Conservation (phyloP, 2,797 vertebrate species). For the Crossoptilon crossoptilon region DNA sequence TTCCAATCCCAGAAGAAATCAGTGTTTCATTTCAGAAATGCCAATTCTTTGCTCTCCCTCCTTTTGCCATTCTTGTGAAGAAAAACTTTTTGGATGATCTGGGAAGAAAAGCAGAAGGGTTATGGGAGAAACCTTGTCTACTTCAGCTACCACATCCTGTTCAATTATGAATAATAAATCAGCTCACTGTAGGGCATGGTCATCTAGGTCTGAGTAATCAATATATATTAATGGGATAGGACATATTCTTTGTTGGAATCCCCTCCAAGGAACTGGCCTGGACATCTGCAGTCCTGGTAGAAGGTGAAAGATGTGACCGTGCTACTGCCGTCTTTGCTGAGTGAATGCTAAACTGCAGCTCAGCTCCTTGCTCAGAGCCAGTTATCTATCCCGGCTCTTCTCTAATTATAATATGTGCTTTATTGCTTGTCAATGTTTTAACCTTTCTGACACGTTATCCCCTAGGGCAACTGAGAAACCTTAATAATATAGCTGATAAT, state of each 20-base stretch:
- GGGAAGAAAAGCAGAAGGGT: neutral
- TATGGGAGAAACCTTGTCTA: neutral
- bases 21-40: conserved; percentile 44
- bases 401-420: conserved; percentile 49
- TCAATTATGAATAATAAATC: neutral
- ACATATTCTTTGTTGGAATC: neutral
- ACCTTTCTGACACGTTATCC: conserved; percentile 66
- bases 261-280: neutral
- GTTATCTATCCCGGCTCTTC: neutral
- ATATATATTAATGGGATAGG: neutral
- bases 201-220: neutral
- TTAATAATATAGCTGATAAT: conserved; percentile 71
- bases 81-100: neutral
- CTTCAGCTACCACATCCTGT: neutral
- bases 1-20: conserved; percentile 58
- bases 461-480: conserved; percentile 58
- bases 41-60: neutral
- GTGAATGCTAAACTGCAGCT: neutral
- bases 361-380: neutral
- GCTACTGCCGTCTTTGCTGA: neutral
- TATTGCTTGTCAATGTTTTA: conserved; percentile 72
- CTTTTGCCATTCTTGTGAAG: neutral
- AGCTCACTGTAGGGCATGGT: neutral
- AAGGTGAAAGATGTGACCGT: neutral
- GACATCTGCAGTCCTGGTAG: neutral